A percentile compares a stretch with the other conserved stretches of the same genome.
phyloP scores from a whole-genome alignment of 2,797 vertebrate species.

The Mastacembelus armatus region DNA sequence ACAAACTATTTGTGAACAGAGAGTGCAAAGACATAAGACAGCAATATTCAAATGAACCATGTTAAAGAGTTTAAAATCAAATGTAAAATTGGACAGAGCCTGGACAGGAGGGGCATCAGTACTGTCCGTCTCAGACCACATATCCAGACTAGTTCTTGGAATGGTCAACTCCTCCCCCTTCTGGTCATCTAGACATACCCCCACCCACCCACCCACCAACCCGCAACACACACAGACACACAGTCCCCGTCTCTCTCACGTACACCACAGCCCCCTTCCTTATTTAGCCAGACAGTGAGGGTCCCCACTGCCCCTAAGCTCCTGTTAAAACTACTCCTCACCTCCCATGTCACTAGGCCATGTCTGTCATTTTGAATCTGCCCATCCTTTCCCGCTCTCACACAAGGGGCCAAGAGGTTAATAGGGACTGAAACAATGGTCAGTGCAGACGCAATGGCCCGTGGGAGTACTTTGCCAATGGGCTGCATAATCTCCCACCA shows the following conservation, averaged over 20 bases:
- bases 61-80: not conserved
- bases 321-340: conserved; percentile 74
- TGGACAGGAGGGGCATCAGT: conserved; percentile 52
- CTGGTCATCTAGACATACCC: conserved; percentile 53
- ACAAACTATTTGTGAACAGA: no score
- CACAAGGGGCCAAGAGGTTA: conserved; percentile 87
- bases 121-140: conserved; percentile 83
- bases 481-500: conserved; percentile 65
- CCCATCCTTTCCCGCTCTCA: conserved; percentile 86
- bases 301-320: conserved; percentile 76
- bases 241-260: conserved; percentile 33
- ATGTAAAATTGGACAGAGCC: not conserved
- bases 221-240: conserved; percentile 37
- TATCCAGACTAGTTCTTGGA: conserved; percentile 71
- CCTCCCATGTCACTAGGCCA: conserved; percentile 80
- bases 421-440: conserved; percentile 85
- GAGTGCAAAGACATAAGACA: no score
- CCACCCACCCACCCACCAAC: conserved; percentile 9
- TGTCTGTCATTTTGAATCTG: conserved; percentile 83
- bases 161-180: conserved; percentile 62
- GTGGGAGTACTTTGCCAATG: conserved; percentile 78
- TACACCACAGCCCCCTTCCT: conserved; percentile 14
- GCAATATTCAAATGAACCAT: not conserved
- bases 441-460: conserved; percentile 82
- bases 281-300: conserved; percentile 76